Evolutionary conservation across 2,888 invertebrate species (phyloP), one percentile per base, ranked within the genome.

Genomic region (Clivina fossor): DNA sequence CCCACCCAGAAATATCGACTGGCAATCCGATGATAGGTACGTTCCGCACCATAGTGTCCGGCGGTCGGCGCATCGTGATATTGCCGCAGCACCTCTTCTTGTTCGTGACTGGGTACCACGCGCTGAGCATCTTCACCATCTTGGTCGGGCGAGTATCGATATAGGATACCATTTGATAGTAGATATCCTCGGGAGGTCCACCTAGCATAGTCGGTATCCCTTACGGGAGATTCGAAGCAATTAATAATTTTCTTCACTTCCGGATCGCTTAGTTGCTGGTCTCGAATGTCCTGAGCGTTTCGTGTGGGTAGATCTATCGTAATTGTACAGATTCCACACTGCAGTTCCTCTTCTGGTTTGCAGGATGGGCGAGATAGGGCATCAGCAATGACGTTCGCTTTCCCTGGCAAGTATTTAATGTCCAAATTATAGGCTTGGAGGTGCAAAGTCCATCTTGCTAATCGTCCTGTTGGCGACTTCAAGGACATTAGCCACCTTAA

Each of bases 1-100:
- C n/a, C n/a, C n/a, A n/a, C n/a, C n/a, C n/a, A n/a, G n/a, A n/a
- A n/a, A n/a, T n/a, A n/a, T n/a, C n/a, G n/a, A n/a, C n/a, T n/a
- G n/a, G n/a, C n/a, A n/a, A n/a, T n/a, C n/a, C n/a, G n/a, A n/a
- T n/a, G n/a, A n/a, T 30, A 7, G 71, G 0, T 58, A 28, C 1
- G 65, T 64, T 2, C 48, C 2, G 0, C 64, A 60, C 4, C 56
- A 37, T 55, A 69, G 65, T 76, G 76, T 73, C 1, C 63, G 4
- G 0, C 77, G 73, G 46, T 77, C 72, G 13, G 70, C 57, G 65
- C 74, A 74, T 61, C 77, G 75, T 68, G 67, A 13, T 61, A 64
- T 3, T 19, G 58, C 2, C 9, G n/a, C 16, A 65, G 26, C 2
- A 66, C 33, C 5, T 59, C 44, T 1, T 35, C 18, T 16, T 61